These are phyloP conservation scores for Augochlora pura DNA, from an alignment of 1,140 invertebrate species.

Conservation along the genomic window DNA sequence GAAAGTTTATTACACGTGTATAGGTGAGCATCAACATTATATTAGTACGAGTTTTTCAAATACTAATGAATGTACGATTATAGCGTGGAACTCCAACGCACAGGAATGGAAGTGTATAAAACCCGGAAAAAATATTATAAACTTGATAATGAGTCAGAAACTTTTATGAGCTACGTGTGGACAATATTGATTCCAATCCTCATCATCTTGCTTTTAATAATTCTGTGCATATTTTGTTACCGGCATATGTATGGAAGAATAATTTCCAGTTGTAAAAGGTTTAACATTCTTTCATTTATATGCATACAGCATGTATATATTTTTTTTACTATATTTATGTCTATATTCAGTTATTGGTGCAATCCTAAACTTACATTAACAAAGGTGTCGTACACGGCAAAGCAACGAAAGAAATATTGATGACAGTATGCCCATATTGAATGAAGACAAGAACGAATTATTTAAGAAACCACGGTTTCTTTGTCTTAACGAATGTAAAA, in stretches of 20 bases:
- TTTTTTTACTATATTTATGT: background rate
- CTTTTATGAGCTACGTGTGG: constrained; percentile 15
- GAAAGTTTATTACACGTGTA: background rate
- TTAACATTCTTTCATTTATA: constrained; percentile 8
- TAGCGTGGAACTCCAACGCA: constrained; percentile 11
- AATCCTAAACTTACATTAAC: constrained; percentile 25
- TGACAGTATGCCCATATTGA: background rate
- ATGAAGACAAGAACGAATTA: background rate
- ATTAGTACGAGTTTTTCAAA: background rate
- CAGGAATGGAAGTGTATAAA: constrained; percentile 1
- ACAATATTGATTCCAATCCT: constrained; percentile 19
- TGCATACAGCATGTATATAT: background rate
- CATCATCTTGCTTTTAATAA: background rate
- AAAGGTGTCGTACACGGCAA: constrained; percentile 22
- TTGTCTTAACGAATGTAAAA: background rate
- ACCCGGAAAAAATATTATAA: constrained; percentile 15
- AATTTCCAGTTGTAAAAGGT: constrained; percentile 30
- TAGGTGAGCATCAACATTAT: background rate
- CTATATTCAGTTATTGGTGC: constrained; percentile 8
- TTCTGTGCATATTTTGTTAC: constrained; percentile 17
- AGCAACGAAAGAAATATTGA: background rate
- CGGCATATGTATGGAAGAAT: constrained; percentile 11
- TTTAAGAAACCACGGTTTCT: background rate
- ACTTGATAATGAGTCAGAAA: constrained; percentile 12
- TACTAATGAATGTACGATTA: background rate